Percentiles rank a stretch among this genome's conserved stretches.
Conservation (phyloP, 2,888 invertebrate genomes). For the Eupithecia inturbata region DNA sequence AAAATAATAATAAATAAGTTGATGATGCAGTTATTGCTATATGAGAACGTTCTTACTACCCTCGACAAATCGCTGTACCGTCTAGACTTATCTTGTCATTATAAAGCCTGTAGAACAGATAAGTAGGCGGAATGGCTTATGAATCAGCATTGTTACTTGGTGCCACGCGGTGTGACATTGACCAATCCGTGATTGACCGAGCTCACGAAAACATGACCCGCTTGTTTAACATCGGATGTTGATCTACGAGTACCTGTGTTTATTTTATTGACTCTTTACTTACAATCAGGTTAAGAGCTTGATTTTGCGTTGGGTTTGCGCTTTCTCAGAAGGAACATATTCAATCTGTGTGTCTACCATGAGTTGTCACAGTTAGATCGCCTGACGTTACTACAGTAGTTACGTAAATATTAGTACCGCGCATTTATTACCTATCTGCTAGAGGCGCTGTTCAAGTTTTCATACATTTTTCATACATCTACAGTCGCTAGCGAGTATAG, state of each 20-base stretch:
- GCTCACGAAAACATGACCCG: conserved; percentile 38
- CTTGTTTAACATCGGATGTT: background rate
- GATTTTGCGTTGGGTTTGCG: background rate
- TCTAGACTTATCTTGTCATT: too few relatives aligned
- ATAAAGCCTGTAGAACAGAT: background rate
- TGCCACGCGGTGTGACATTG: conserved; percentile 49
- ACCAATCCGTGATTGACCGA: conserved; percentile 49
- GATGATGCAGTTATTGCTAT: background rate
- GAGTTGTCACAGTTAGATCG: too few relatives aligned
- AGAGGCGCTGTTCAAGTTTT: too few relatives aligned
- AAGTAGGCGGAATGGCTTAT: conserved; percentile 26
- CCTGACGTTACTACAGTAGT: too few relatives aligned
- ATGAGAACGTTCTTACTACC: too few relatives aligned
- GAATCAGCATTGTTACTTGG: conserved; percentile 46
- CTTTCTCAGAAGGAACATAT: background rate
- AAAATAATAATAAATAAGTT: too few relatives aligned
- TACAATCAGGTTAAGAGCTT: background rate
- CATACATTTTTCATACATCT: too few relatives aligned
- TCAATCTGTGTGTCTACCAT: too few relatives aligned
- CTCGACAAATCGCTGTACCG: background rate
- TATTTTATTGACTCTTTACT: background rate
- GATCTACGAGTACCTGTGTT: background rate
- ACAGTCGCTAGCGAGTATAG: too few relatives aligned
- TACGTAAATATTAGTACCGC: too few relatives aligned
- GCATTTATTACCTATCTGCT: too few relatives aligned